Evolutionary conservation across 1,140 invertebrate species (phyloP).

Genomic region (Penaeus vannamei): DNA sequence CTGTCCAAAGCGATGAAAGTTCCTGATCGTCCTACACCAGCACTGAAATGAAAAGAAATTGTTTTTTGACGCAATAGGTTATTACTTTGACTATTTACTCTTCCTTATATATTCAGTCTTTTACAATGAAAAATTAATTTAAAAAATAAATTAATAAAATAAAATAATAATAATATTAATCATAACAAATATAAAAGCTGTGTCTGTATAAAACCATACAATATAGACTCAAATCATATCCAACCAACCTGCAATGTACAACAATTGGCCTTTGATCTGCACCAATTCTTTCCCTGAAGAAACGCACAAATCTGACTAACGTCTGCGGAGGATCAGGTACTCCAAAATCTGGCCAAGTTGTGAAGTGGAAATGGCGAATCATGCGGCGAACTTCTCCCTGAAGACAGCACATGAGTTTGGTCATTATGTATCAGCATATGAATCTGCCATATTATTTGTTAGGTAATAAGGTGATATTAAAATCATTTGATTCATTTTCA

Average conservation of each 20-base stretch:
- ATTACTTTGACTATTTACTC: no score
- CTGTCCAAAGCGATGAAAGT: constrained; percentile 96
- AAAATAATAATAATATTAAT: background rate
- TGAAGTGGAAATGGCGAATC: constrained; percentile 95
- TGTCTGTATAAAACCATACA: no score
- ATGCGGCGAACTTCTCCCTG: constrained; percentile 88
- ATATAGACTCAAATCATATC: no score
- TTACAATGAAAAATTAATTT: no score
- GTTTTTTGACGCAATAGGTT: no score
- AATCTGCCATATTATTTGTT: constrained; percentile 25
- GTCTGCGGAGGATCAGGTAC: constrained; percentile 87
- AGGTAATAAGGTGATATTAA: background rate
- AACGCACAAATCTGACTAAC: constrained; percentile 89
- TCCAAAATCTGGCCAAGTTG: constrained; percentile 98
- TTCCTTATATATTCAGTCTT: no score
- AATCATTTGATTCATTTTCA: no score
- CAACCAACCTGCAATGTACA: constrained; percentile 84
- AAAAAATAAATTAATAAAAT: no score
- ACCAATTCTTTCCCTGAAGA: constrained; percentile 89
- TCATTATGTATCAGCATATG: no score
- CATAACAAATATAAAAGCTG: background rate
- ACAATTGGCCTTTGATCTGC: constrained; percentile 92
- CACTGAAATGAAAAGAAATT: constrained; percentile 70
- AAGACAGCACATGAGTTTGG: constrained; percentile 55
- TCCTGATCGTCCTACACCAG: constrained; percentile 90